Evolutionary conservation across 2,113 vertebrate species (phyloP).

Genomic region (Oncorhynchus keta): DNA sequence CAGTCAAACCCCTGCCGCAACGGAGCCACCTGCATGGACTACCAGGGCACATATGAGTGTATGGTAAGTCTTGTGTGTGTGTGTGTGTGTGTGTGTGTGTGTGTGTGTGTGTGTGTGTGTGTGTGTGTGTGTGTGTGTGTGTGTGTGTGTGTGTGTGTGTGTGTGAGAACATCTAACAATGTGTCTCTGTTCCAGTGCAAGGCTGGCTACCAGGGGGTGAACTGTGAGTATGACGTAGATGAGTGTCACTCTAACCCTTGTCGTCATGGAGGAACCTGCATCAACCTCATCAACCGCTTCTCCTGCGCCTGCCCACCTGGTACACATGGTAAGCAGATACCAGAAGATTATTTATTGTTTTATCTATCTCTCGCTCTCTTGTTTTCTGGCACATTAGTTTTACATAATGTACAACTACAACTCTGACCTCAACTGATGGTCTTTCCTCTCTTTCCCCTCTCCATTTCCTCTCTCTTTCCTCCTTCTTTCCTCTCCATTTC

Average conservation of each 20-base stretch:
- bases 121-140: background rate
- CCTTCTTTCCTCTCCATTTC: background rate
- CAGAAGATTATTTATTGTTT: background rate
- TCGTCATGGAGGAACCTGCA: slow-evolving; percentile 85
- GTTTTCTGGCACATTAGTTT: background rate
- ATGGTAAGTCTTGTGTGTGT: slow-evolving; percentile 44
- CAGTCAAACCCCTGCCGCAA: slow-evolving; percentile 87
- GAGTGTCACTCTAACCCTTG: slow-evolving; percentile 88
- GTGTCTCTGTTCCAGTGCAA: slow-evolving; percentile 73
- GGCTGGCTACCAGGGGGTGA: slow-evolving; percentile 87
- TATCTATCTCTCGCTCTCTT: background rate
- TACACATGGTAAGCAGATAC: slow-evolving; percentile 79
- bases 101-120: no score
- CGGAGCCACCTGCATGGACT: slow-evolving; percentile 83
- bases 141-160: background rate
- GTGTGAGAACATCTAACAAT: background rate
- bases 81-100: background rate
- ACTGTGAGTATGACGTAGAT: slow-evolving; percentile 89
- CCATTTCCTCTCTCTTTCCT: background rate
- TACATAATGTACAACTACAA: background rate
- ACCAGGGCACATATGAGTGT: slow-evolving; percentile 67
- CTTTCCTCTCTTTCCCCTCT: background rate
- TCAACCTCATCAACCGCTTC: slow-evolving; percentile 89
- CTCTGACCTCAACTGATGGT: background rate
- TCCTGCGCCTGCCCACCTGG: slow-evolving; percentile 89